A percentile compares a stretch with the other conserved stretches of the same genome.
phyloP scores from a whole-genome alignment of 2,888 invertebrate species.

The Ceraclea dissimilis region DNA sequence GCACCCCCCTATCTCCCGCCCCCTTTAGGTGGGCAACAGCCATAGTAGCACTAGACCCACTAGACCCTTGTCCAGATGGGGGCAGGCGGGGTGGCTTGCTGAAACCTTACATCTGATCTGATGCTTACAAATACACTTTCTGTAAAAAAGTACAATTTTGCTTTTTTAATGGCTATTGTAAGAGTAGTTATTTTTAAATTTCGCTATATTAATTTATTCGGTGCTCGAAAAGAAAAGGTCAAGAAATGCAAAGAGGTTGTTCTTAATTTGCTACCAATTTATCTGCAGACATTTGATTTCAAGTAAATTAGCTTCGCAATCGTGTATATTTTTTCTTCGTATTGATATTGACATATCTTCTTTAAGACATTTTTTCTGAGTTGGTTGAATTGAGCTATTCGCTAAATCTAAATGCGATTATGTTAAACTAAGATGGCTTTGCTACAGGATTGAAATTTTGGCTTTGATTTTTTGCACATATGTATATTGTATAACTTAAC shows the following conservation, averaged over 20 bases:
- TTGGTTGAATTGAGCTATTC: too few species aligned
- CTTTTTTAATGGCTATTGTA: background rate
- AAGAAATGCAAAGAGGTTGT: background rate
- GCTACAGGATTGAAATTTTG: too few species aligned
- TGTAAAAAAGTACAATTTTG: background rate
- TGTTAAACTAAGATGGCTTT: too few species aligned
- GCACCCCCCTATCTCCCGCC: constrained; percentile 1
- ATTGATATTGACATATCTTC: too few species aligned
- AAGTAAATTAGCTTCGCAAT: too few species aligned
- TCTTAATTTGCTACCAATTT: background rate
- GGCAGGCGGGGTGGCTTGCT: constrained; percentile 5
- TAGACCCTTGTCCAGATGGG: constrained; percentile 1
- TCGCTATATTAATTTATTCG: background rate
- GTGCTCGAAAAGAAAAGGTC: background rate
- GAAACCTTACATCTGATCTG: constrained; percentile 15
- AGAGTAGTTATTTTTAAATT: background rate
- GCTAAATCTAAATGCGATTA: too few species aligned
- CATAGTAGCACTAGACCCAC: background rate
- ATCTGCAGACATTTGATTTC: too few species aligned
- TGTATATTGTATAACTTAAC: too few species aligned
- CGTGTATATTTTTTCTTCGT: too few species aligned
- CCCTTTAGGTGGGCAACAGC: background rate
- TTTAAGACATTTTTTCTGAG: too few species aligned
- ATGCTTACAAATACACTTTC: background rate
- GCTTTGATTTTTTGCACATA: too few species aligned